Conservation (phyloP, 2,888 invertebrate species). For the Heliothis peltigera region DNA sequence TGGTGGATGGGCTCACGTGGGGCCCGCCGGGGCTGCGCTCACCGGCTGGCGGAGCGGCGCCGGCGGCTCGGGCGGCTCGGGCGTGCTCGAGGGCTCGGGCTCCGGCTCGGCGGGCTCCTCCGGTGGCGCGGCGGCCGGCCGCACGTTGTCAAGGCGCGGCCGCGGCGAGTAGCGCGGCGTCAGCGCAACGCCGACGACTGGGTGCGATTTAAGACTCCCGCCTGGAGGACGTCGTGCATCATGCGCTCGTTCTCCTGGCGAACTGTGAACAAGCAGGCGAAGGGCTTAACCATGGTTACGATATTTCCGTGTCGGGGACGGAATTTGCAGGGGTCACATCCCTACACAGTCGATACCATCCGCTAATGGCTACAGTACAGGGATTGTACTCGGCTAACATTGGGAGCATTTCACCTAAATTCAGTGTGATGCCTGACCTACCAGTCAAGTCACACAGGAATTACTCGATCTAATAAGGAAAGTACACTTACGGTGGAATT, state of each 20-base stretch:
- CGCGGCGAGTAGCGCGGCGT: slow-evolving; percentile 89
- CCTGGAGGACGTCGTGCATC: slow-evolving; percentile 94
- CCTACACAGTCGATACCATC: slow-evolving; percentile 46
- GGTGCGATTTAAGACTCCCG: slow-evolving; percentile 89
- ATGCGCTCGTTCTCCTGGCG: slow-evolving; percentile 97
- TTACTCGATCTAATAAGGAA: slow-evolving; percentile 59
- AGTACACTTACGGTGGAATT: slow-evolving; percentile 45
- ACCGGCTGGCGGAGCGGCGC: slow-evolving; percentile 69
- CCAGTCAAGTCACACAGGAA: slow-evolving; percentile 47
- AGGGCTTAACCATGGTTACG: slow-evolving; percentile 77
- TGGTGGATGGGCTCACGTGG: slow-evolving; percentile 55
- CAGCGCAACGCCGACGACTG: slow-evolving; percentile 89
- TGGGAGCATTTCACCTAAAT: slow-evolving; percentile 37
- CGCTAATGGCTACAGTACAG: slow-evolving; percentile 42
- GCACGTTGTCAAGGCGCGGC: slow-evolving; percentile 84
- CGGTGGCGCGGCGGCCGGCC: slow-evolving; percentile 86
- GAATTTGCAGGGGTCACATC: slow-evolving; percentile 66
- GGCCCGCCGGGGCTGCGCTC: slow-evolving; percentile 62
- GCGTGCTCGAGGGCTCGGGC: slow-evolving; percentile 62
- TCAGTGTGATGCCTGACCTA: slow-evolving; percentile 37
- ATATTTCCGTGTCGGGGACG: slow-evolving; percentile 47
- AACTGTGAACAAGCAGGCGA: slow-evolving; percentile 91
- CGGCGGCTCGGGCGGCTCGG: slow-evolving; percentile 43
- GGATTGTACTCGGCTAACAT: slow-evolving; percentile 24
- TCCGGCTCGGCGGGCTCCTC: slow-evolving; percentile 80